Evolutionary conservation across 2,888 invertebrate species (phyloP).

Genomic region (Sicus ferrugineus): DNA sequence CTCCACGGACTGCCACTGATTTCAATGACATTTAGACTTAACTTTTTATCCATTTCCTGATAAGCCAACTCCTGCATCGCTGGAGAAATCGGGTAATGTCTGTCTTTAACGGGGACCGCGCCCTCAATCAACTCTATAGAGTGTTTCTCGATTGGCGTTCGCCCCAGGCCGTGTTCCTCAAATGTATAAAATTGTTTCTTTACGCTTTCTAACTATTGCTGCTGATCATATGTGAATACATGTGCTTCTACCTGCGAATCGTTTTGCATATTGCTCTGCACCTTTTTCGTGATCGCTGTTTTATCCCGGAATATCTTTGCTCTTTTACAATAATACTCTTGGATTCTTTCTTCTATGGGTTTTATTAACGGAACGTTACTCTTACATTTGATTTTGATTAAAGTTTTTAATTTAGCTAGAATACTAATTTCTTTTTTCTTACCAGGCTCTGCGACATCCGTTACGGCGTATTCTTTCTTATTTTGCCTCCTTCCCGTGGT

Average conservation of each 20-base stretch:
- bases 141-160: constrained; percentile 14
- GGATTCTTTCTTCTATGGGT: background rate
- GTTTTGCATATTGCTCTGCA: background rate
- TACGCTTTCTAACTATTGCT: background rate
- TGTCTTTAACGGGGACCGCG: constrained; percentile 19
- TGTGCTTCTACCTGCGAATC: constrained; percentile 7
- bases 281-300: background rate
- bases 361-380: background rate
- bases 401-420: background rate
- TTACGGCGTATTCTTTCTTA: too few species aligned
- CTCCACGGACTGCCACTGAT: constrained; percentile 6
- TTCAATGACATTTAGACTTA: constrained; percentile 8
- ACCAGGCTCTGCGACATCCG: too few species aligned
- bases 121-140: constrained; percentile 10
- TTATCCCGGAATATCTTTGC: background rate
- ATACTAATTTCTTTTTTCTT: too few species aligned
- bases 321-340: background rate
- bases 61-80: constrained; percentile 23
- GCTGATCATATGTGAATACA: background rate
- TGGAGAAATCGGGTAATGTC: constrained; percentile 21
- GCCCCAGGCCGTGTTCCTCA: constrained; percentile 21
- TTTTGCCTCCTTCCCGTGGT: too few species aligned
- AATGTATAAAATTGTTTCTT: background rate
- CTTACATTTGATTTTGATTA: background rate
- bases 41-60: constrained; percentile 28